A percentile compares a stretch with the other conserved stretches of the same genome.
These are phyloP conservation scores for Lemur catta DNA, from an alignment of 2,797 vertebrate genomes.

Conservation along the genomic window DNA sequence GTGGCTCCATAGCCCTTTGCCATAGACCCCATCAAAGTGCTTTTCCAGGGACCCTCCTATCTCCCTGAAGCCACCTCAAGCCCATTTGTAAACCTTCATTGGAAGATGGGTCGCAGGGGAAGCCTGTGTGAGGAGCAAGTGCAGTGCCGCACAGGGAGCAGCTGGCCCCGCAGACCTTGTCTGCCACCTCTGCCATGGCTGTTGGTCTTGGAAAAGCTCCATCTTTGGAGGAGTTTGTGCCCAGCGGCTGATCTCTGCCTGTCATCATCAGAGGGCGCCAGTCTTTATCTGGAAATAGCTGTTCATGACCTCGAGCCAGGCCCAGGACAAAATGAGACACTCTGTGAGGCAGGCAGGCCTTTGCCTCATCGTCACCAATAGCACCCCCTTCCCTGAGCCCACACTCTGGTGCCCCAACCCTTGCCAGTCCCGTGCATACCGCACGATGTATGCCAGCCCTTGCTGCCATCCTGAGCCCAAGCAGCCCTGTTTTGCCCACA, in stretches of 20 bases:
- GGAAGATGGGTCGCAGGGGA: neutral
- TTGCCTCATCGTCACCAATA: neutral
- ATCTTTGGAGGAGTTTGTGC: neutral
- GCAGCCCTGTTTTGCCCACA: neutral
- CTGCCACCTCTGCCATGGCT: neutral
- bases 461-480: neutral
- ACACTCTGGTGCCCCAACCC: neutral
- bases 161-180: neutral
- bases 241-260: neutral
- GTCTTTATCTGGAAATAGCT: neutral
- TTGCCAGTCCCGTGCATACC: neutral
- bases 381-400: neutral
- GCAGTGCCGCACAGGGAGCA: neutral
- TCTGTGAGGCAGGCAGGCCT: neutral
- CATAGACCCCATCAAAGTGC: neutral
- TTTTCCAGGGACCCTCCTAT: neutral
- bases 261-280: neutral
- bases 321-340: neutral
- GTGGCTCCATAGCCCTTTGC: neutral
- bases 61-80: neutral
- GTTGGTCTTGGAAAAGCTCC: neutral
- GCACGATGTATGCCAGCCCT: accelerated
- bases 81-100: neutral
- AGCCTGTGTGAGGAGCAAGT: neutral
- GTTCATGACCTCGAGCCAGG: neutral